These are phyloP conservation scores for Neodiprion pinetum DNA, from an alignment of 1,140 invertebrate species.

Conservation along the genomic window DNA sequence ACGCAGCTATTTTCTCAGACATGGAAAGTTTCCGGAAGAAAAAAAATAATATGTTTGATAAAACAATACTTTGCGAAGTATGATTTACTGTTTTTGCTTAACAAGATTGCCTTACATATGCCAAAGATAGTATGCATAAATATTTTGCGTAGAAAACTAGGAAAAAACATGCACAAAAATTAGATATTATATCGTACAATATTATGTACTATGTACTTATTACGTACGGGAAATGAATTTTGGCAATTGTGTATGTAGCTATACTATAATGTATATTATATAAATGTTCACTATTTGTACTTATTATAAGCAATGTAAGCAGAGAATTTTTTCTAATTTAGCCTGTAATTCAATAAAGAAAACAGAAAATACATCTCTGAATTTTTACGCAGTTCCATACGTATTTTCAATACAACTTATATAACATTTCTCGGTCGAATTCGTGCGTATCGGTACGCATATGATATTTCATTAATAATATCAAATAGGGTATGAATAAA, in stretches of 20 bases:
- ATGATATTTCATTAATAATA: too few relatives aligned
- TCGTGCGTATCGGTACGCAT: too few relatives aligned
- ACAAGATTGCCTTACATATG: constrained; percentile 22
- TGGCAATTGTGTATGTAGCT: constrained; percentile 13
- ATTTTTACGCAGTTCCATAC: too few relatives aligned
- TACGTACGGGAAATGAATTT: constrained; percentile 15
- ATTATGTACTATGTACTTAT: background rate
- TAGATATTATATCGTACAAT: background rate
- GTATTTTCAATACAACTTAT: too few relatives aligned
- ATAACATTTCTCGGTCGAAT: too few relatives aligned
- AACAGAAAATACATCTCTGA: background rate
- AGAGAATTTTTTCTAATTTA: constrained; percentile 7
- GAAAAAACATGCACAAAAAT: constrained; percentile 23
- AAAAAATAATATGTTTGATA: too few relatives aligned
- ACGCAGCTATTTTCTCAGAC: too few relatives aligned
- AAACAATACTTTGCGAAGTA: too few relatives aligned
- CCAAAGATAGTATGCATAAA: constrained; percentile 29
- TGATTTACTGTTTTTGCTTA: too few relatives aligned
- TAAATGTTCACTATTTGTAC: constrained; percentile 29
- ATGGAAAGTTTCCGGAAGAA: too few relatives aligned
- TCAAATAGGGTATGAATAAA: background rate
- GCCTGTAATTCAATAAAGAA: background rate
- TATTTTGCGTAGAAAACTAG: constrained; percentile 13
- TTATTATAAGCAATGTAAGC: constrained; percentile 15
- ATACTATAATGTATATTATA: constrained; percentile 15